Evolutionary conservation across 2,113 vertebrate species (phyloP), one percentile per base, ranked within the genome.

Genomic region (Jacana jacana): DNA sequence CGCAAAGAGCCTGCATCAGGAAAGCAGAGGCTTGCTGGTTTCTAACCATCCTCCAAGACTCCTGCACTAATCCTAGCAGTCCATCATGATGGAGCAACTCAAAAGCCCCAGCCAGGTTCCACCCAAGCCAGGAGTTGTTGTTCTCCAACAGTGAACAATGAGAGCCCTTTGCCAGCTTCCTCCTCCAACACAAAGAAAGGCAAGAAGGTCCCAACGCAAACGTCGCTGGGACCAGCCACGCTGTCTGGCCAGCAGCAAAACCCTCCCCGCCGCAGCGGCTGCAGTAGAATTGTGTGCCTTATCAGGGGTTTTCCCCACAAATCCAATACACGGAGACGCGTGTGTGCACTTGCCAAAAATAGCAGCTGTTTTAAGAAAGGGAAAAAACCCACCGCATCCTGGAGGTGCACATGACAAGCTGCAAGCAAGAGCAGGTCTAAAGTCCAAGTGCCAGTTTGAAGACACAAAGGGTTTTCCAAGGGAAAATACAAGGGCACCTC

Each of bases 101-200:
- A 51, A 27, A 27, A 77, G 8, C 35, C 57, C 57, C 60, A 31
- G 61, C 18, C 55, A 13, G 2, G 61, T 83, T 57, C 49, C 95
- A 88, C 76, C 87, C 91, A 7, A 35, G 81, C 10, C 88, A 75
- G 54, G 18, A 71, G 69, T 2, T 86, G 80, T 22, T 81, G 75
- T 55, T 94, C 30, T 39, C 23, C 81, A 58, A 4, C 60, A 63
- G 46, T 0, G 39, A 97, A 91, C 90, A 96, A 91, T 86, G 19
- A 0, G 0, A 88, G 57, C 35, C 31, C 72, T 75, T 72, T 88
- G 80, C 39, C 70, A 76, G 86, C 77, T 96, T 97, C 93, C 96
- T 93, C 65, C 77, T 68, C 20, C 61, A 19, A 7, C 76, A 92
- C 95, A 88, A 93, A 94, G 87, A 42, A 57, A 92, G 40, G 78